phyloP scores from a whole-genome alignment of 2,797 vertebrate genomes.

The Cossypha niveicapilla region DNA sequence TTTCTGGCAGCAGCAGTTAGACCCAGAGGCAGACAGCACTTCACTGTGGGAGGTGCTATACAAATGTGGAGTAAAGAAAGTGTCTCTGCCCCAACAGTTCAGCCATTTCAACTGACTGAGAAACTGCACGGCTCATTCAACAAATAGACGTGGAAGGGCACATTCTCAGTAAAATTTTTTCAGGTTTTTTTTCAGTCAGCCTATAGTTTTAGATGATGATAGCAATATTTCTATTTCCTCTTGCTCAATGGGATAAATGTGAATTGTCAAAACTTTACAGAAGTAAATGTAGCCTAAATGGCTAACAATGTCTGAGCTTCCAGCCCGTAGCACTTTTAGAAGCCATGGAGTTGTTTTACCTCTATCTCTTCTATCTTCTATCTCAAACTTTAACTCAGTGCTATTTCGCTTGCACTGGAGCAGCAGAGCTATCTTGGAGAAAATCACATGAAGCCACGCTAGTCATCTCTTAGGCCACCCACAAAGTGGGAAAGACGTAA shows the following conservation, averaged over 20 bases:
- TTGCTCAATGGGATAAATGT: background rate
- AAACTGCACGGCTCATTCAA: background rate
- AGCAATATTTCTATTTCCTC: background rate
- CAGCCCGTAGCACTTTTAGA: background rate
- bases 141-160: accelerated
- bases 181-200: background rate
- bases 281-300: background rate
- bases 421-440: background rate
- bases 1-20: background rate
- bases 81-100: background rate
- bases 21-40: background rate
- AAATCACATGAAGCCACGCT: background rate
- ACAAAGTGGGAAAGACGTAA: background rate
- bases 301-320: background rate
- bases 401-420: background rate
- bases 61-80: background rate
- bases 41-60: background rate
- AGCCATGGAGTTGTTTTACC: background rate
- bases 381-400: background rate
- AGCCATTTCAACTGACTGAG: background rate
- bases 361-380: background rate
- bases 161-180: background rate
- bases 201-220: background rate
- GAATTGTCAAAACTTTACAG: background rate
- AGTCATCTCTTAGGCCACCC: background rate